phyloP scores from a whole-genome alignment of 2,797 vertebrate genomes.

The Lemur catta region DNA sequence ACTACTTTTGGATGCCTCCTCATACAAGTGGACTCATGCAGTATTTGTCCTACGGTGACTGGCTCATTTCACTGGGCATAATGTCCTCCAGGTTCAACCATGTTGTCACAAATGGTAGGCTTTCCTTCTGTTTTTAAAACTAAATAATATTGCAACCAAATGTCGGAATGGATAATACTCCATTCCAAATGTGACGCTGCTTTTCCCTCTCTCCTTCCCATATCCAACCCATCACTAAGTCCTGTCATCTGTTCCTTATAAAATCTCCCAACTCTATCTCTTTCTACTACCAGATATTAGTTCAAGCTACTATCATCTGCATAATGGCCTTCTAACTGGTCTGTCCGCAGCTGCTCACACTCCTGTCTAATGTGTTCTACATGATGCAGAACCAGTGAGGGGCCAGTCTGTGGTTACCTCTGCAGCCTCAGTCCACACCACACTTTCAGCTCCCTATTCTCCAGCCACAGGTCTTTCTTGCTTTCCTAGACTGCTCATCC shows the following conservation, averaged over 20 bases:
- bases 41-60: background rate
- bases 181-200: background rate
- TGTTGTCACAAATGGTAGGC: background rate
- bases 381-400: background rate
- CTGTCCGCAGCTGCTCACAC: background rate
- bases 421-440: background rate
- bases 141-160: background rate
- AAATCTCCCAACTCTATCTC: background rate
- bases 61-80: background rate
- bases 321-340: background rate
- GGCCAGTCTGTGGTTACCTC: background rate
- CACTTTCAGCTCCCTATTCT: background rate
- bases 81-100: background rate
- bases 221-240: background rate
- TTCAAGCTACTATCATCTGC: background rate
- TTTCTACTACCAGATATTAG: background rate
- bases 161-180: background rate
- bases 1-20: background rate
- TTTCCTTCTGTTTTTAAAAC: background rate
- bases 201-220: background rate
- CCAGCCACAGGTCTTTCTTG: background rate
- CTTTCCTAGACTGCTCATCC: background rate
- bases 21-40: background rate
- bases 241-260: background rate
- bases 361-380: background rate